phyloP scores from a whole-genome alignment of 2,888 invertebrate species.

The Macroteleia sp. region DNA sequence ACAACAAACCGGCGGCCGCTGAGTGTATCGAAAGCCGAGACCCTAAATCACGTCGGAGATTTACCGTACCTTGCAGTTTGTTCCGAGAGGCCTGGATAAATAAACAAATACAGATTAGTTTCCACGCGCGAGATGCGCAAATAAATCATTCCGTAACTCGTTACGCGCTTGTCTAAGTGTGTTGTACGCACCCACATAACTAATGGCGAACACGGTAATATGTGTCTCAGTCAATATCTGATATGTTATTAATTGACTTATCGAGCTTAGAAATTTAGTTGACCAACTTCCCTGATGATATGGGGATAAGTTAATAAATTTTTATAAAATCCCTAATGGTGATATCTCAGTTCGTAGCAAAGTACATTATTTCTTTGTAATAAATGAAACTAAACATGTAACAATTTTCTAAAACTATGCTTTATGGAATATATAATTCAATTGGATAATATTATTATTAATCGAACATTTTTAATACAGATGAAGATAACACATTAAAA shows the following conservation, averaged over 20 bases:
- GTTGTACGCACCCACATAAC: conserved; percentile 63
- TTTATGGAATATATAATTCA: too few species aligned
- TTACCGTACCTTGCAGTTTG: conserved; percentile 70
- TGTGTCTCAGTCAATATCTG: conserved; percentile 61
- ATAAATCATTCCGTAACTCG: conserved; percentile 82
- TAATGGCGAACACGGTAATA: conserved; percentile 57
- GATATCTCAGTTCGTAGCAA: conserved; percentile 44
- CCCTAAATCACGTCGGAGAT: conserved; percentile 79
- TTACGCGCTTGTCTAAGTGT: conserved; percentile 72
- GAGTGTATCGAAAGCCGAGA: conserved; percentile 80
- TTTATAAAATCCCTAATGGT: conserved; percentile 1
- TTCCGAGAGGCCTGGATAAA: conserved; percentile 77
- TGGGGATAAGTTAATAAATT: conserved; percentile 40
- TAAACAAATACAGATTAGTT: conserved; percentile 83
- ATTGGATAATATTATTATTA: too few species aligned
- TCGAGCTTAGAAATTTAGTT: conserved; percentile 42
- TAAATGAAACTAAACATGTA: too few species aligned
- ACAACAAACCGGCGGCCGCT: conserved; percentile 73
- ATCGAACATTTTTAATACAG: too few species aligned
- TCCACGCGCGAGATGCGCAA: conserved; percentile 71
- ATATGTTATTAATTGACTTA: conserved; percentile 65
- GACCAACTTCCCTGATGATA: conserved; percentile 46
- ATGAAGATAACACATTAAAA: too few species aligned
- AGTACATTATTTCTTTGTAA: too few species aligned
- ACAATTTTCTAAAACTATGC: too few species aligned